Evolutionary conservation across 2,888 invertebrate genomes (phyloP), one percentile per base, ranked within the genome.

Genomic region (Epiblema foenella): DNA sequence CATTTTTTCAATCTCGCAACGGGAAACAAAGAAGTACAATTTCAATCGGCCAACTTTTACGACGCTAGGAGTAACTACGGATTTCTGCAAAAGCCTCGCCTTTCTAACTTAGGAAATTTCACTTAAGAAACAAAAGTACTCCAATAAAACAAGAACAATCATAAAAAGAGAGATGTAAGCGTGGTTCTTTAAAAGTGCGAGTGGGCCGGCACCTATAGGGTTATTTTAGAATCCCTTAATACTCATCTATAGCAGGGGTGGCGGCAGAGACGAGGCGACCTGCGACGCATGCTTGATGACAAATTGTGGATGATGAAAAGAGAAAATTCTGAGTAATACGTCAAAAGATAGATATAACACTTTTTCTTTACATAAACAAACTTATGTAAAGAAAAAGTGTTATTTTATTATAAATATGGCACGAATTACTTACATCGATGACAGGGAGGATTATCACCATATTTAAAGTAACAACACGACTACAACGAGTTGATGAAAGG

Each of bases 111-210:
- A 83, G 86, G 83, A 90, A 88, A 91, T 91, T 91, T 91, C 90
- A 91, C 91, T 92, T 90, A 90, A 89, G 88, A 89, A 91, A 92
- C 89, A 91, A 92, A 91, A 92, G 92, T 91, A 91, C 89, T 90
- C 85, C 85, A 92, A 92, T 92, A 92, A 92, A 92, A 92, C 90
- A 91, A 91, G 91, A 91, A 91, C 91, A 91, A 91, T 91, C 90
- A 91, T 92, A 91, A 91, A 91, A 88, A 87, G 85, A 79, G 85
- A 90, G 87, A 91, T 82, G 89, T 86, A 89, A 79, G 84, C 83
- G 85, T 82, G 85, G 79, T 89, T 86, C 83, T 82, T 85, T 83
- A 85, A 88, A 87, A 86, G 83, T 79, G 78, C 77, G 75, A 77
- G 77, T 77, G 81, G 79, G 78, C 69, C 77, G 74, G 56, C 66